Evolutionary conservation across 2,113 vertebrate species (phyloP).

Genomic region (Sander lucioperca): DNA sequence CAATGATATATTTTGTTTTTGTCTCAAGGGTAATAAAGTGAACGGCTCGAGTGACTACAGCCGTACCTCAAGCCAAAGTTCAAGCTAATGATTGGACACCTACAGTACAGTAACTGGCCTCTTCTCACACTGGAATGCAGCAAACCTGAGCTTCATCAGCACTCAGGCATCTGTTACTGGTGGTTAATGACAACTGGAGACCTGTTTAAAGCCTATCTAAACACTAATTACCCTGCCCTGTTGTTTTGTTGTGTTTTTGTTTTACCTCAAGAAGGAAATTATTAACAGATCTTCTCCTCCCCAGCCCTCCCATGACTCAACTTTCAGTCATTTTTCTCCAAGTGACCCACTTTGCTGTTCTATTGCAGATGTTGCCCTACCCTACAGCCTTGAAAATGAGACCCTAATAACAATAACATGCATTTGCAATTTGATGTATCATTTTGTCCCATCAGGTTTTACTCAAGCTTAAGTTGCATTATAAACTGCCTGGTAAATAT

Average conservation of each 20-base stretch:
- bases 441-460: slow-evolving; percentile 30
- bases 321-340: slow-evolving; percentile 62
- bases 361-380: slow-evolving; percentile 49
- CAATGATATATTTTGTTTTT: slow-evolving; percentile 60
- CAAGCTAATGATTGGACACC: slow-evolving; percentile 52
- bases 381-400: slow-evolving; percentile 34
- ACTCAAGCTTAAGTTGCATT: slow-evolving; percentile 18
- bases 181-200: slow-evolving; percentile 59
- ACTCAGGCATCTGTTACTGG: slow-evolving; percentile 36
- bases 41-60: slow-evolving; percentile 34
- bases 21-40: slow-evolving; percentile 57
- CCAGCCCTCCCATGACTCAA: slow-evolving; percentile 56
- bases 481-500: slow-evolving; percentile 26
- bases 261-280: slow-evolving; percentile 71
- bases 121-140: slow-evolving; percentile 54
- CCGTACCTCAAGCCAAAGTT: slow-evolving; percentile 49
- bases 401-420: slow-evolving; percentile 21
- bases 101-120: slow-evolving; percentile 32
- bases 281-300: slow-evolving; percentile 70
- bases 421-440: slow-evolving; percentile 6
- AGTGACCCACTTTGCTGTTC: slow-evolving; percentile 62
- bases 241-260: slow-evolving; percentile 79
- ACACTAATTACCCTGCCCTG: slow-evolving; percentile 71
- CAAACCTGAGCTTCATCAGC: slow-evolving; percentile 39
- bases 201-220: slow-evolving; percentile 70